Base-by-base conservation (phyloP, 2,113 vertebrate genomes). In the Saccopteryx bilineata region DNA sequence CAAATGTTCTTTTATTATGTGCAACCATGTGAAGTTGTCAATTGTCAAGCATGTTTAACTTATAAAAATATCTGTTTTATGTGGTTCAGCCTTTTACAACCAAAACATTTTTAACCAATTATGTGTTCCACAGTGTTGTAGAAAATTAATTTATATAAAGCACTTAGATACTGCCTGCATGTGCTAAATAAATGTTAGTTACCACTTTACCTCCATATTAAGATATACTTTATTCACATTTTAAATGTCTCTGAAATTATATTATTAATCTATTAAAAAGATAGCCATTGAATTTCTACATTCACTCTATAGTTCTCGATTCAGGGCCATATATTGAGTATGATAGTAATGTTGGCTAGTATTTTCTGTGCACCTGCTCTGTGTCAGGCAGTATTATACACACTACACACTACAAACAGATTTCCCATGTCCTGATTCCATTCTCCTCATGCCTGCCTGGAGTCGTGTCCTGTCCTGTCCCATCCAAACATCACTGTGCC, bases 181-280 rank as follows among this genome's bases (percentile, higher is more conserved):
- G 17, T 52, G 24, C 68, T 54, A 14, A 66, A 24, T 69, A 84
- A 68, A 76, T 46, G 50, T 61, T 72, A 79, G 69, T 79, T 74
- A 90, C 33, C 50, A 8, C 48, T 65, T 46, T 75, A 75, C 18
- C 39, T 88, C 21, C 24, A 75, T 81, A 81, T 81, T 54, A 66
- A 26, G 14, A 13, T 12, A 50, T 0, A 58, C 9, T 13, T 50
- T 31, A 21, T 79, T 86, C 11, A 28, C 19, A 69, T 66, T 96
- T 86, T 83, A 87, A 96, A 83, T 90, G 9, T 78, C 39, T 94
- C 74, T 82, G 84, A 93, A 94, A 80, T 39, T 2, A 39, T 39
- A 39, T 39, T 3, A 39, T 39, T 39, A 48, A 48, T 71, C 54
- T 46, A 31, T 85, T 75, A 9, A 71, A 93, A 80, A n/a, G 28